Percentiles rank a stretch among this genome's conserved stretches.
Evolutionary conservation across 1,140 invertebrate genomes (phyloP).

Genomic region (Bombus turneri): DNA sequence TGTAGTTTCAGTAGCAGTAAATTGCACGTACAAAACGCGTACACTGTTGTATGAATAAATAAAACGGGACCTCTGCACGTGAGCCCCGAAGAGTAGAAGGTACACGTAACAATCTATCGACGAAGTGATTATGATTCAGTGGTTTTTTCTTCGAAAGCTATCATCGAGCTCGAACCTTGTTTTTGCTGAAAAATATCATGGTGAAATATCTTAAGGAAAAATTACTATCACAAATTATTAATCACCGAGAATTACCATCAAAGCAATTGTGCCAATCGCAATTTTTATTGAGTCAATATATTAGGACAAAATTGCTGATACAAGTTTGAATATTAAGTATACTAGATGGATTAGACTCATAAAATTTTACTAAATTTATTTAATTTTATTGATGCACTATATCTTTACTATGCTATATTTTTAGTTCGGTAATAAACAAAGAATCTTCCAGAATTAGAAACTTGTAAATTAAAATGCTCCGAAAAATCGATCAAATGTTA

Average conservation of each 20-base stretch:
- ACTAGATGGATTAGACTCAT: too few species aligned
- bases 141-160: neutral
- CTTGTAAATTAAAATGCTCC: neutral
- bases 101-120: constrained; percentile 49
- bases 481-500: neutral
- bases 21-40: constrained; percentile 34
- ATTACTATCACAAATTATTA: too few species aligned
- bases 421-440: neutral
- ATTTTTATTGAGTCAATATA: too few species aligned
- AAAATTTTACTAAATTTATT: too few species aligned
- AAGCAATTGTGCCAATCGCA: too few species aligned
- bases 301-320: too few species aligned
- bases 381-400: too few species aligned
- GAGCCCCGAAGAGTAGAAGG: constrained; percentile 66
- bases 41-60: constrained; percentile 39
- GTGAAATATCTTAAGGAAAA: neutral
- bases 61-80: constrained; percentile 68
- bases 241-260: too few species aligned
- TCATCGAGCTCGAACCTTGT: neutral
- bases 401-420: too few species aligned
- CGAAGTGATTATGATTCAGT: neutral
- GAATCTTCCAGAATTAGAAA: neutral
- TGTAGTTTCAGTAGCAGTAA: constrained; percentile 42
- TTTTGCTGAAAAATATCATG: neutral
- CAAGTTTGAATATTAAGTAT: too few species aligned